Evolutionary conservation across 2,113 vertebrate species (phyloP).

Genomic region (Conger conger): DNA sequence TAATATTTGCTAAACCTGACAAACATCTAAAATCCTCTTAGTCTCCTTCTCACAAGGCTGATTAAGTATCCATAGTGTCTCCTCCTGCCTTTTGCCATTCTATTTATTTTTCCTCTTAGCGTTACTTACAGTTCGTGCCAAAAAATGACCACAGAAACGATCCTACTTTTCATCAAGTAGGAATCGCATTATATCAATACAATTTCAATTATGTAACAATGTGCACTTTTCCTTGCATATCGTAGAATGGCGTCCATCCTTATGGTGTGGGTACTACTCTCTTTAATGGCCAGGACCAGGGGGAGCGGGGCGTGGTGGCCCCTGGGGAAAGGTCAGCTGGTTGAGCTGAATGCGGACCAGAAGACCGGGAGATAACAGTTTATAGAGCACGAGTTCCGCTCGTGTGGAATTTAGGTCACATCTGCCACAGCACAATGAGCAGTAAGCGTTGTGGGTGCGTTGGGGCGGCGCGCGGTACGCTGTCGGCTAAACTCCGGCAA

Average conservation of each 20-base stretch:
- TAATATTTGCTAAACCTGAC: too few relatives aligned
- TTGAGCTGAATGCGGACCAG: neutral
- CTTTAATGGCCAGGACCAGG: neutral
- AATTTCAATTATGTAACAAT: neutral
- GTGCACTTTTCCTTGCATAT: neutral
- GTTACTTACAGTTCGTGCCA: neutral
- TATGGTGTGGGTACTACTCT: neutral
- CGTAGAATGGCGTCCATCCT: neutral
- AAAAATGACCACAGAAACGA: neutral
- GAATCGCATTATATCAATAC: neutral
- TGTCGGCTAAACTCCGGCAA: neutral
- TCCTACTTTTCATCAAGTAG: neutral
- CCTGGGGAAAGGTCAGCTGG: constrained; percentile 10
- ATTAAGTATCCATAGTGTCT: too few relatives aligned
- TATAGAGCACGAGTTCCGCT: neutral
- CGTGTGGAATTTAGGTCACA: neutral
- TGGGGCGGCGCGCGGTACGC: neutral
- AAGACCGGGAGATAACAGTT: neutral
- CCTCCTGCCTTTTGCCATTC: neutral
- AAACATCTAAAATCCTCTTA: too few relatives aligned
- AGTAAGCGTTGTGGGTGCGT: too few relatives aligned
- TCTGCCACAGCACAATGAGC: neutral
- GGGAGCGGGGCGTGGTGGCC: neutral
- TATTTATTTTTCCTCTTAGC: neutral
- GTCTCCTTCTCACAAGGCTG: too few relatives aligned